These are phyloP conservation scores for Danio aesculapii DNA, from an alignment of 2,797 vertebrate species.

Conservation along the genomic window DNA sequence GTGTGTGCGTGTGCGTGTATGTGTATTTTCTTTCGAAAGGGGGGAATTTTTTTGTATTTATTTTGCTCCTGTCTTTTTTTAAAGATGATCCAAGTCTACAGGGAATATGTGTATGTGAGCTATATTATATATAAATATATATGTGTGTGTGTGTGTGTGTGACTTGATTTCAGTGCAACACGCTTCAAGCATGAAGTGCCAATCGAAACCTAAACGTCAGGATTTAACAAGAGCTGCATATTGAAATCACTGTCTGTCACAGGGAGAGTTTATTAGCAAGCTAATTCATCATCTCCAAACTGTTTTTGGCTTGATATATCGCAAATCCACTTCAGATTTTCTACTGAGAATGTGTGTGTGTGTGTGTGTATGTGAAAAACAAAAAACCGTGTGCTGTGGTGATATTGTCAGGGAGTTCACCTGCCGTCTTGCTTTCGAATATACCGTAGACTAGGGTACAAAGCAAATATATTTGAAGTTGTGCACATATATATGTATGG, in stretches of 20 bases:
- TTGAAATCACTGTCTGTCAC: constrained; percentile 15
- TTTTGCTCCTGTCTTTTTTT: constrained; percentile 81
- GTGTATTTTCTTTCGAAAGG: constrained; percentile 61
- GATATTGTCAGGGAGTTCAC: constrained; percentile 78
- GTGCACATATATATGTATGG: constrained; percentile 63
- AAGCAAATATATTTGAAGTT: constrained; percentile 76
- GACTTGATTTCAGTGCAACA: constrained; percentile 86
- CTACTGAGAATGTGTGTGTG: constrained; percentile 73
- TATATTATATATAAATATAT: constrained; percentile 69
- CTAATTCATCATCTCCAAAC: constrained; percentile 9
- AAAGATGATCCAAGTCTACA: constrained; percentile 82
- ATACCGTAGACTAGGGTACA: constrained; percentile 67
- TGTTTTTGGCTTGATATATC: not conserved
- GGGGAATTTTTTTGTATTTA: constrained; percentile 90
- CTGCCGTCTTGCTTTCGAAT: constrained; percentile 54
- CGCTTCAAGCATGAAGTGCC: constrained; percentile 90
- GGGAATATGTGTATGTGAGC: constrained; percentile 80
- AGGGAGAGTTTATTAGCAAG: constrained; percentile 52
- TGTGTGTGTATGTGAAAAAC: constrained; percentile 57
- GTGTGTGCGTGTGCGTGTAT: constrained; percentile 78
- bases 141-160: constrained; percentile 79
- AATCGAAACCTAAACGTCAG: constrained; percentile 79
- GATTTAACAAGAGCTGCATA: constrained; percentile 50
- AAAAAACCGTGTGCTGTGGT: constrained; percentile 70
- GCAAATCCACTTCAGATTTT: constrained; percentile 69